Evolutionary conservation across 2,888 invertebrate species (phyloP).

Genomic region (Phortica okadai): DNA sequence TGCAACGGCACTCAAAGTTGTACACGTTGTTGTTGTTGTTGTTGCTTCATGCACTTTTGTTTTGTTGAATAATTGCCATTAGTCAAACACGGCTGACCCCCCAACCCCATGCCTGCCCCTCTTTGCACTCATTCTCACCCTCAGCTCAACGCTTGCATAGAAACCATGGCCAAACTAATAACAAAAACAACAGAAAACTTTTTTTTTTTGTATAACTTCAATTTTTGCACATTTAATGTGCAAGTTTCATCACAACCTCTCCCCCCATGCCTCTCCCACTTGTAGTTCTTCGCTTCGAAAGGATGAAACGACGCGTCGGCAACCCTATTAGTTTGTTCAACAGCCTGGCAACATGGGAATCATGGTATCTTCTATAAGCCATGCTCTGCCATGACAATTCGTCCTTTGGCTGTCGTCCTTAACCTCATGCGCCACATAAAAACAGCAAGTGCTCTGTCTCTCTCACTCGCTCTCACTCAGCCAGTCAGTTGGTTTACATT

Average conservation of each 20-base stretch:
- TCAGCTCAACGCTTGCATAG: neutral
- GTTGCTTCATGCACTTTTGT: constrained; percentile 11
- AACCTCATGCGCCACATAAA: constrained; percentile 27
- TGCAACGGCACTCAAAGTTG: neutral
- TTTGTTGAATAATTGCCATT: constrained; percentile 15
- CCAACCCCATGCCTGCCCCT: neutral
- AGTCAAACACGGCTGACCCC: neutral
- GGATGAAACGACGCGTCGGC: neutral
- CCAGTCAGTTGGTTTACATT: neutral
- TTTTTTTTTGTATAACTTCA: neutral
- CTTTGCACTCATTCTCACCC: neutral
- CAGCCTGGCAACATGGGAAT: neutral
- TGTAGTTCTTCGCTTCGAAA: neutral
- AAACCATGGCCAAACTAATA: neutral
- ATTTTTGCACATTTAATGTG: constrained; percentile 17
- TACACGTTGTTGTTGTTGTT: neutral
- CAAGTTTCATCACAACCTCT: neutral
- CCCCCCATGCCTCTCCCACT: neutral
- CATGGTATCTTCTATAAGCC: neutral
- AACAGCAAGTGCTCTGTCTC: neutral
- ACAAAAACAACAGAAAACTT: constrained; percentile 1
- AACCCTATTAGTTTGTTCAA: neutral
- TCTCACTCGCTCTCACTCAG: neutral
- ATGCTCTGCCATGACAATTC: neutral
- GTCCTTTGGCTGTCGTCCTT: constrained; percentile 17